Percentiles rank a stretch among this genome's conserved stretches.
These are phyloP conservation scores for Mormyrus lacerda DNA, from an alignment of 2,113 vertebrate genomes.

Conservation along the genomic window DNA sequence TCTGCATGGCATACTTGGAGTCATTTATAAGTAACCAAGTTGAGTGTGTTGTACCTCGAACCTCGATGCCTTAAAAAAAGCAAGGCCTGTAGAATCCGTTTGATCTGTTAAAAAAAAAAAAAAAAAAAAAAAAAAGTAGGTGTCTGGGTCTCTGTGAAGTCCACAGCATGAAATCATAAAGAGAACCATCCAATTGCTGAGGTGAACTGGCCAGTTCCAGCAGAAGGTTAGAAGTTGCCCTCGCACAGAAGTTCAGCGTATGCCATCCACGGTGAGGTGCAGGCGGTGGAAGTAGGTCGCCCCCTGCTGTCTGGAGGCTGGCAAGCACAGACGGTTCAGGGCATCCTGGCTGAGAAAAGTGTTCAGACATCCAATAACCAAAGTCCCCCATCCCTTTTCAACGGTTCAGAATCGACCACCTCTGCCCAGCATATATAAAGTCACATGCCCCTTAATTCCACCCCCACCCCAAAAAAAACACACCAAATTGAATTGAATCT, in stretches of 20 bases:
- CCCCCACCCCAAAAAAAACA: neutral
- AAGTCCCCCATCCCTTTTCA: neutral
- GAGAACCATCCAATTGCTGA: neutral
- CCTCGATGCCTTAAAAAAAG: neutral
- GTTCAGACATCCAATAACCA: neutral
- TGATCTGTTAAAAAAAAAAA: neutral
- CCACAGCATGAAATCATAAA: neutral
- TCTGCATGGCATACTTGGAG: neutral
- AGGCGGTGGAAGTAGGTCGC: neutral
- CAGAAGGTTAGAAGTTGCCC: neutral
- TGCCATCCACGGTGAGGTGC: neutral
- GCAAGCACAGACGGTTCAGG: neutral
- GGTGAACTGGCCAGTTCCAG: neutral
- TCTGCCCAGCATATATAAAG: neutral
- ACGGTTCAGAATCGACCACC: neutral
- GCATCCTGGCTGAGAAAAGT: neutral
- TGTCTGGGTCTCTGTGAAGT: neutral
- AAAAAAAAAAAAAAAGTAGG: neutral
- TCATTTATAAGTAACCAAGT: neutral
- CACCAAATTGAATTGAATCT: neutral
- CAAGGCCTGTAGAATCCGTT: neutral
- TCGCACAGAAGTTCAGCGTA: neutral
- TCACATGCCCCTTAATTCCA: neutral
- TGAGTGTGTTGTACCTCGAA: neutral
- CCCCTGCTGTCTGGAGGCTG: conserved; percentile 6